Evolutionary conservation across 2,113 vertebrate species (phyloP), one percentile per base, ranked within the genome.

Genomic region (Megaceryle maxima): DNA sequence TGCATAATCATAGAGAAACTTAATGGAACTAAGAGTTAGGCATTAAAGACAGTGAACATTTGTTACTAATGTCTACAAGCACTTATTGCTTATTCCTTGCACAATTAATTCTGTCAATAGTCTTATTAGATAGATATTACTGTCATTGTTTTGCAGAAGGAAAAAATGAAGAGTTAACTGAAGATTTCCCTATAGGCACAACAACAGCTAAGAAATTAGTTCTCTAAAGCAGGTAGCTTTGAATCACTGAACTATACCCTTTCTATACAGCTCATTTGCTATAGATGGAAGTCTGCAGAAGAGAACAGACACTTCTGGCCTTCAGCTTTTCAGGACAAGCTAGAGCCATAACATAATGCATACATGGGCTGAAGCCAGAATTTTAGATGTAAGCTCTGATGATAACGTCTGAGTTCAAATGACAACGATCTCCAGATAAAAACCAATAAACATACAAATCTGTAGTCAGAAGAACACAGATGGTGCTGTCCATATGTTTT

Each of bases 401-500:
- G 35, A 39, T 51, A 94, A 46, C 19, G 84, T 86, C 41, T 88
- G 21, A 35, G 92, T 96, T 96, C 94, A 96, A 60, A 80, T 72
- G 56, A 80, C 68, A 53, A 48, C 53, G 68, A 83, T 95, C 64
- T 90, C 64, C 39, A 81, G 53, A 90, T 48, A 56, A 95, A 93
- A 96, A 59, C 2, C 29, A 75, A 90, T 87, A 86, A 77, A 93
- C 60, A 74, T 26, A 92, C 63, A 94, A 83, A 86, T 93, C 56
- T 86, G 79, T 81, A 80, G 51, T 60, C 43, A 10, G 59, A 90
- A 80, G 56, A 90, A 67, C 76, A 90, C 73, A 95, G 79, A 96
- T 94, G 92, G 90, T 96, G 69, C 24, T 60, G 29, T 37, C 92
- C 90, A 59, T 96, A 94, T 92, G 79, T 81, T 94, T 94, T 93